phyloP scores from a whole-genome alignment of 2,113 vertebrate species.

The Xyliphius kryptos region DNA sequence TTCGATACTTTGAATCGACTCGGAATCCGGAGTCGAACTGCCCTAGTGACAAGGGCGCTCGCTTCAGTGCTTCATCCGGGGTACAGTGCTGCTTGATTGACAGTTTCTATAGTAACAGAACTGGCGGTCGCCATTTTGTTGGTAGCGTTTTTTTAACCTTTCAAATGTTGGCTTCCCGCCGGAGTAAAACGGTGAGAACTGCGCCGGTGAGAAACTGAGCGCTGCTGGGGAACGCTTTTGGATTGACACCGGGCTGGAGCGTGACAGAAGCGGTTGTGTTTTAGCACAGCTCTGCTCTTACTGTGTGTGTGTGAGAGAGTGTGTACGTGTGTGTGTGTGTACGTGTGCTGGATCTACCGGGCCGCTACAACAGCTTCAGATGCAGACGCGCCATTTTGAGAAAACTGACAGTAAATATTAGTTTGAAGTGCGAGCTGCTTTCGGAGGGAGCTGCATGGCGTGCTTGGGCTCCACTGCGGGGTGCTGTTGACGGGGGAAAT shows the following conservation, averaged over 20 bases:
- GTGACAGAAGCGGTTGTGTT: too few relatives aligned
- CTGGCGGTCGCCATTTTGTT: slow-evolving; percentile 96
- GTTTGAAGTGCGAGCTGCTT: slow-evolving; percentile 19
- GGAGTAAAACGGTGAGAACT: too few relatives aligned
- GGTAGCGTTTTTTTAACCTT: slow-evolving; percentile 67
- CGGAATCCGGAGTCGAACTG: too few relatives aligned
- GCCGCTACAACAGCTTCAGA: slow-evolving; percentile 93
- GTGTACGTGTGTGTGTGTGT: neutral
- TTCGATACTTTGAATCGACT: too few relatives aligned
- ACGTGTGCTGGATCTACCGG: slow-evolving; percentile 71
- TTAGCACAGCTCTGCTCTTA: too few relatives aligned
- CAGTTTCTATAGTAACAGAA: slow-evolving; percentile 88
- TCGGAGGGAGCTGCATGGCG: too few relatives aligned
- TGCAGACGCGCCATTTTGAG: slow-evolving; percentile 93
- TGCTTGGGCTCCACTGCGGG: too few relatives aligned
- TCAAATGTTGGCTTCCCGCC: too few relatives aligned
- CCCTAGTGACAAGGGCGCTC: slow-evolving; percentile 14
- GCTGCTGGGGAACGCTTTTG: too few relatives aligned
- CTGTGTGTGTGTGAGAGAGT: neutral
- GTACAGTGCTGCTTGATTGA: slow-evolving; percentile 75
- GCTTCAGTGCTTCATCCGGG: slow-evolving; percentile 83
- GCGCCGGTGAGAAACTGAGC: too few relatives aligned
- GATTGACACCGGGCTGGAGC: too few relatives aligned
- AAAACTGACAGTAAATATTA: slow-evolving; percentile 78
- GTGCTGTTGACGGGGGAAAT: too few relatives aligned